Evolutionary conservation across 2,113 vertebrate species (phyloP), one percentile per base, ranked within the genome.

Genomic region (Brachypteracias leptosomus): DNA sequence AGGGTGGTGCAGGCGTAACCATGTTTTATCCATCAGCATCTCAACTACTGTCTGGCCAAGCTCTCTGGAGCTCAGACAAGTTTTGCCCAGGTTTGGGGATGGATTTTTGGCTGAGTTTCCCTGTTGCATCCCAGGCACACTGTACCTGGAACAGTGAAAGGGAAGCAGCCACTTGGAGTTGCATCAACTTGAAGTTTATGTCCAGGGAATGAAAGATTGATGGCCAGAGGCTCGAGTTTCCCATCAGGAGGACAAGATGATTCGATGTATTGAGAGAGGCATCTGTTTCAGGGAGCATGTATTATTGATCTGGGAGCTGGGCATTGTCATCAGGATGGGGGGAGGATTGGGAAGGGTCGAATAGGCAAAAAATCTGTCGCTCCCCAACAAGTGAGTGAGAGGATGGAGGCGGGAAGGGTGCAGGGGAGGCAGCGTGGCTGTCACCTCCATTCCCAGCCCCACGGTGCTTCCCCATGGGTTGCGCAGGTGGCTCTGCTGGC

Each of bases 201-300:
- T 85, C 66, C 73, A 25, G 89, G 83, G 79, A 82, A 97, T 97
- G 94, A 97, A 97, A 97, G 96, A 97, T 97, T 97, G 95, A 97
- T 97, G 96, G 85, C 92, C 0, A 0, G 38, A 66, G 85, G 90
- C 88, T 97, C 95, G 1, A 59, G 88, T 97, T 96, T 96, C 97
- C 81, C 12, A 2, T 31, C 7, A 8, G 78, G 85, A 94, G 82
- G 57, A 71, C 35, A 59, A 83, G 90, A 85, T 85, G 79, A 33
- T 89, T 88, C 10, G 4, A 7, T 21, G 65, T 79, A 14, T 17
- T 49, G 90, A 73, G 95, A 54, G 81, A 93, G 83, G 97, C 94
- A 96, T 97, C 93, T 59, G 80, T 97, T 97, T 96, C 97, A 97
- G 91, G 63, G 55, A 49, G 51, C 93, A 96, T 97, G 33, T 78